Conservation (phyloP, 2,888 invertebrate genomes). For the Brachylomia viminalis region DNA sequence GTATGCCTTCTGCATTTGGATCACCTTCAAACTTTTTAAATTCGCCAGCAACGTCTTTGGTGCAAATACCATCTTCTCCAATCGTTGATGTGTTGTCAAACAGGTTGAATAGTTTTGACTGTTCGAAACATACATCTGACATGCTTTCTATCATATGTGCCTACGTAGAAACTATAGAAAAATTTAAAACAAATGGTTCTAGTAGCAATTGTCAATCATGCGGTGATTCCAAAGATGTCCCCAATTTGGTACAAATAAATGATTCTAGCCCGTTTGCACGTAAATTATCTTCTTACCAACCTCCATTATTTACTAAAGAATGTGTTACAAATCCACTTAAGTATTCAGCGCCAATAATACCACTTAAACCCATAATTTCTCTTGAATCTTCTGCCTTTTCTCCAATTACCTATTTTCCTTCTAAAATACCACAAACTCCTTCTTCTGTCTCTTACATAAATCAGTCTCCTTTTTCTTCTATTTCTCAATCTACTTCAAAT, state of each 20-base stretch:
- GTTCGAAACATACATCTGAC: neutral
- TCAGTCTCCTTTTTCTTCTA: neutral
- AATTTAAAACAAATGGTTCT: neutral
- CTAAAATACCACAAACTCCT: neutral
- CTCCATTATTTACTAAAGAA: neutral
- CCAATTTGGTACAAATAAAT: neutral
- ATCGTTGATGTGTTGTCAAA: neutral
- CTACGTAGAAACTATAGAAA: constrained; percentile 3
- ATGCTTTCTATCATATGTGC: neutral
- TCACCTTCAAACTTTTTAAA: neutral
- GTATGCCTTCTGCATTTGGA: neutral
- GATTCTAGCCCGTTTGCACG: neutral
- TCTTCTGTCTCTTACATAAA: constrained; percentile 19
- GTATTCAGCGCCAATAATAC: constrained; percentile 18
- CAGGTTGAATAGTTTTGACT: neutral
- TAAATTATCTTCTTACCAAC: neutral
- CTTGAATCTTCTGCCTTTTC: neutral
- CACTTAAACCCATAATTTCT: constrained; percentile 10
- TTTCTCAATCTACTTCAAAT: constrained; percentile 22
- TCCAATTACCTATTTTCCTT: neutral
- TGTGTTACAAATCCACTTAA: neutral
- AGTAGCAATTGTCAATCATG: neutral
- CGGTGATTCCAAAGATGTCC: neutral
- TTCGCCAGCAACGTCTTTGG: neutral
- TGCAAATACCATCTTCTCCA: neutral